Evolutionary conservation across 2,797 vertebrate species (phyloP).

Genomic region (Thalassophryne amazonica): DNA sequence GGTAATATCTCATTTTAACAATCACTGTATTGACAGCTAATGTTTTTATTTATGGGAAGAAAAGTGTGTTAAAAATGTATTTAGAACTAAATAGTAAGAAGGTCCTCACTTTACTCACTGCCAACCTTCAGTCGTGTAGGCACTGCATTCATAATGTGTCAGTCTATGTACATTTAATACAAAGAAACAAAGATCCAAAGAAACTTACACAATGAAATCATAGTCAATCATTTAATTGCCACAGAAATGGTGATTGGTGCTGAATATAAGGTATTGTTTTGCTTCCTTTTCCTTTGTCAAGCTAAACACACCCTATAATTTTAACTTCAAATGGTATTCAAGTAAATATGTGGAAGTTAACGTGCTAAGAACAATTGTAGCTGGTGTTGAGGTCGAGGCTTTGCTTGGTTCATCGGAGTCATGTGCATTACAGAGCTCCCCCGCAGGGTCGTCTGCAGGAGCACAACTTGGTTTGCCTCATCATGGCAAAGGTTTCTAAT

Average conservation of each 20-base stretch:
- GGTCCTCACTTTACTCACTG: too few species aligned
- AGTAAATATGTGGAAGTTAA: not conserved
- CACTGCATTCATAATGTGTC: conserved; percentile 6
- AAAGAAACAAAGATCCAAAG: conserved; percentile 23
- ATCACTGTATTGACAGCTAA: too few species aligned
- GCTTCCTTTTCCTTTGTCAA: conserved; percentile 19
- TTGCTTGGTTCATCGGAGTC: too few species aligned
- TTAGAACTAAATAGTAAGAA: too few species aligned
- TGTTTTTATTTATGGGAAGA: too few species aligned
- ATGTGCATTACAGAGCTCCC: too few species aligned
- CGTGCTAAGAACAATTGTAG: not conserved
- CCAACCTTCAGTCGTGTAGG: too few species aligned
- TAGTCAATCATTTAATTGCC: conserved; percentile 19
- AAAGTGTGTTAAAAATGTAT: too few species aligned
- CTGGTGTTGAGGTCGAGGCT: not conserved
- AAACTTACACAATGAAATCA: conserved; percentile 24
- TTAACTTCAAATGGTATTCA: not conserved
- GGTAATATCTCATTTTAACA: too few species aligned
- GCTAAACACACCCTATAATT: not conserved
- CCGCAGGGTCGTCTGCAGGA: too few species aligned
- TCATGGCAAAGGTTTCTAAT: too few species aligned
- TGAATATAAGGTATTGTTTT: conserved; percentile 30
- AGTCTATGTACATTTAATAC: not conserved
- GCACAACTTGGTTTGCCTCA: too few species aligned
- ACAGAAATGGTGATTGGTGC: conserved; percentile 2